These are phyloP conservation scores for Euthynnus affinis DNA, from an alignment of 2,797 vertebrate genomes.

Conservation along the genomic window DNA sequence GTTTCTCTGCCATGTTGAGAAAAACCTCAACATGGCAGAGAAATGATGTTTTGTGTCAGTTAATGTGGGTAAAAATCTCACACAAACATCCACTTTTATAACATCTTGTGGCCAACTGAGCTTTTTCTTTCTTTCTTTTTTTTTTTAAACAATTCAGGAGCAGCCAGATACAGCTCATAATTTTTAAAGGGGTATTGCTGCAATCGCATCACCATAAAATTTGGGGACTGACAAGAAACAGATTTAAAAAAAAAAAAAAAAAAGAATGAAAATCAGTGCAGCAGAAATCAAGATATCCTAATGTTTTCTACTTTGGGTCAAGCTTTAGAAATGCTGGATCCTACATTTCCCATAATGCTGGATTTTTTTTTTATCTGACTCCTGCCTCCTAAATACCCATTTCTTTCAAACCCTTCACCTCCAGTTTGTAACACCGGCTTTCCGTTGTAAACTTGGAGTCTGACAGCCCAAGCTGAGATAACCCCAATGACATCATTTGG, in stretches of 20 bases:
- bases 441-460: not conserved
- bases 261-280: too few species aligned
- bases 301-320: too few species aligned
- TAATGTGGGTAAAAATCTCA: not conserved
- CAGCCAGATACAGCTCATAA: not conserved
- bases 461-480: not conserved
- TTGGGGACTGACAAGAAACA: not conserved
- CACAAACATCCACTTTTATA: not conserved
- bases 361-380: too few species aligned
- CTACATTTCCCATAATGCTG: not conserved
- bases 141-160: not conserved
- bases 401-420: too few species aligned
- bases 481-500: not conserved
- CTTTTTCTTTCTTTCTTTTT: too few species aligned
- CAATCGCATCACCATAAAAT: not conserved
- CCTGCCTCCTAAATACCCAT: too few species aligned
- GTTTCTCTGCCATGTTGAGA: too few species aligned
- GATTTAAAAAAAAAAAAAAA: too few species aligned
- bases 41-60: not conserved
- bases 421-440: not conserved
- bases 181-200: not conserved
- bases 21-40: not conserved
- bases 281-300: too few species aligned
- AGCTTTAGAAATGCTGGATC: not conserved
- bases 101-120: not conserved